Evolutionary conservation across 2,113 vertebrate species (phyloP), one percentile per base, ranked within the genome.

Genomic region (Atherinomorus stipes): DNA sequence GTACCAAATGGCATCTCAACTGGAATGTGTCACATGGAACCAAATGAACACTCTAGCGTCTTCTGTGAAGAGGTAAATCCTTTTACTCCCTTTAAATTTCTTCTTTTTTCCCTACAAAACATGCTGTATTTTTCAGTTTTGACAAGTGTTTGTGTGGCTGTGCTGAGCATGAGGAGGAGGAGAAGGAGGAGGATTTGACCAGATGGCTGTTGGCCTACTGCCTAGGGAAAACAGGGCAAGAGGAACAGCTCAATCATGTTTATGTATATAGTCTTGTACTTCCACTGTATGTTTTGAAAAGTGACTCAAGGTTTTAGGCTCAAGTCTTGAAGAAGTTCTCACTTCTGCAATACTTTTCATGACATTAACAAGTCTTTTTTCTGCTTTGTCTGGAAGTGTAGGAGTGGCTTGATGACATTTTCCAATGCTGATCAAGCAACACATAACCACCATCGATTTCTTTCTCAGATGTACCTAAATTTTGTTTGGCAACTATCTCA

Each of bases 1-100:
- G 57, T 92, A 90, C 81, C 90, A 92, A 88, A 93, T 91, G 91
- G 84, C 91, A 15, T 92, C 91, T 64, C 91, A 92, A 85, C 87
- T 93, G 83, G 91, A 93, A 47, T 93, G 91, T 78, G 90, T 93
- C 25, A 83, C 89, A 31, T 92, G 90, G 91, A 93, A 93, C 75
- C 92, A 88, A 60, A 89, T 92, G 84, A 93, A 93, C 81, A 47
- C 47, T 3, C 71, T 93, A 51, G 75, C 91, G 37, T 84, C 89
- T 19, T 85, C 90, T 45, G 85, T 90, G 54, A 93, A 93, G 67
- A 90, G 84, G 92, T 92, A 65, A 76, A 42, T 16, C 12, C 40
- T 52, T 38, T 28, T 21, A 23, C 16, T 13, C 1, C 19, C 4
- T 25, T 25, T 45, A 5, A 2, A 28, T 26, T 26, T 16, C 18